Percentiles rank a stretch among this genome's conserved stretches.
These are phyloP conservation scores for Actinernus sp. DNA, from an alignment of 92 coral and sea anemone species.

Conservation along the genomic window DNA sequence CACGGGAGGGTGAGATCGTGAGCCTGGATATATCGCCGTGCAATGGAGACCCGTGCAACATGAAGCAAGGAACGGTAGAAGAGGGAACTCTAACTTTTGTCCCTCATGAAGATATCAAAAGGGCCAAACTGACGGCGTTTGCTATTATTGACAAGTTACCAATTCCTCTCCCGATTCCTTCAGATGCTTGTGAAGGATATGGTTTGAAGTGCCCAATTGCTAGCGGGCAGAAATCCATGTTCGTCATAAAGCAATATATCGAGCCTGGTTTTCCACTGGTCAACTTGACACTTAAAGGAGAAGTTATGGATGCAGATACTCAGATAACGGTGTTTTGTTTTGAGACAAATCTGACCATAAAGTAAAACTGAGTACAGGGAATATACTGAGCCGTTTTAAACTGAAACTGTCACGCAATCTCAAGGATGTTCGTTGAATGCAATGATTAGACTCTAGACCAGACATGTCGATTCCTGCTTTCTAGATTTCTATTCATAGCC, in stretches of 20 bases:
- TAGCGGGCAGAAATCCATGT: conserved; percentile 18
- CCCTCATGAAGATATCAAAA: conserved; percentile 34
- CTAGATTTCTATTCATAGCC: too few relatives aligned
- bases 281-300: conserved; percentile 22
- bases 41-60: conserved; percentile 44
- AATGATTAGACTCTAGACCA: too few relatives aligned
- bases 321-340: conserved; percentile 35
- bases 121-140: conserved; percentile 43
- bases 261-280: conserved; percentile 11
- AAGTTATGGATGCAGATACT: conserved; percentile 42
- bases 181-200: conserved; percentile 60
- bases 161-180: conserved; percentile 45
- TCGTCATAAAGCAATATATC: conserved; percentile 33
- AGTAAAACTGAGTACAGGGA: too few relatives aligned
- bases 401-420: too few relatives aligned
- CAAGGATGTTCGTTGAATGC: too few relatives aligned
- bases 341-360: conserved; percentile 1
- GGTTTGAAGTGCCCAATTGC: conserved; percentile 44
- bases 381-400: too few relatives aligned
- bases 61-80: conserved; percentile 37
- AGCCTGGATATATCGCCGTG: conserved; percentile 56
- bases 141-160: conserved; percentile 18
- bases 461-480: too few relatives aligned
- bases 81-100: conserved; percentile 39
- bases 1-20: conserved; percentile 24